Evolutionary conservation across 2,113 vertebrate genomes (phyloP).

Genomic region (Corynorhinus townsendii): DNA sequence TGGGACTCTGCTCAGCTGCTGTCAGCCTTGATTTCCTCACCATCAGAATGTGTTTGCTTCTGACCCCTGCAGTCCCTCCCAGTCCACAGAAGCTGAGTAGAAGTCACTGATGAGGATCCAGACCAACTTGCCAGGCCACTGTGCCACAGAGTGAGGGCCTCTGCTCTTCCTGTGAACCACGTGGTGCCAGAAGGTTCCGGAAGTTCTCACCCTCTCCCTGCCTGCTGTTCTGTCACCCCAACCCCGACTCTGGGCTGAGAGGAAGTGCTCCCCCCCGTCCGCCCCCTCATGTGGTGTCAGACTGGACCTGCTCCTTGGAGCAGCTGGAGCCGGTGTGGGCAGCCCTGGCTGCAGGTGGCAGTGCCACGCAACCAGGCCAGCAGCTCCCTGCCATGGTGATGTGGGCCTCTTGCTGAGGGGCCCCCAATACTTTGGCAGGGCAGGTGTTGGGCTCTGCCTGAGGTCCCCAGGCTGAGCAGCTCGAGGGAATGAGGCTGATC

Average conservation of each 20-base stretch:
- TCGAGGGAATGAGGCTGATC: accelerated
- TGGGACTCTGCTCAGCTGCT: not conserved
- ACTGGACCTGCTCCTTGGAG: not conserved
- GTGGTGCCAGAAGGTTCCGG: not conserved
- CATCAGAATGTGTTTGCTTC: not conserved
- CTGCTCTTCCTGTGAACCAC: not conserved
- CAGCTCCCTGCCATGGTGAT: not conserved
- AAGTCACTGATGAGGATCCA: not conserved
- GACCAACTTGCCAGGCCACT: not conserved
- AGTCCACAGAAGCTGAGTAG: not conserved
- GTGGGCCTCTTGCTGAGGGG: not conserved
- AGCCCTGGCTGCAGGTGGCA: not conserved
- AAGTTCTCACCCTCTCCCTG: not conserved
- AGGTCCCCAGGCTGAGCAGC: not conserved
- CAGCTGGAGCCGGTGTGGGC: not conserved
- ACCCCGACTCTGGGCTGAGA: not conserved
- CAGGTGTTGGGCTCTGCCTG: not conserved
- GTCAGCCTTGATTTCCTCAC: not conserved
- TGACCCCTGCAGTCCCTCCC: not conserved
- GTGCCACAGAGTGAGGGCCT: not conserved
- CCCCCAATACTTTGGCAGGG: not conserved
- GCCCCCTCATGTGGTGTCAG: not conserved
- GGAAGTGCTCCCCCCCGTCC: not conserved
- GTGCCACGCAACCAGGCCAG: not conserved
- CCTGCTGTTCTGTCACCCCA: not conserved